Evolutionary conservation across 92 coral and sea anemone genomes (phyloP), one percentile per base, ranked within the genome.

Genomic region (Heteractis magnifica): DNA sequence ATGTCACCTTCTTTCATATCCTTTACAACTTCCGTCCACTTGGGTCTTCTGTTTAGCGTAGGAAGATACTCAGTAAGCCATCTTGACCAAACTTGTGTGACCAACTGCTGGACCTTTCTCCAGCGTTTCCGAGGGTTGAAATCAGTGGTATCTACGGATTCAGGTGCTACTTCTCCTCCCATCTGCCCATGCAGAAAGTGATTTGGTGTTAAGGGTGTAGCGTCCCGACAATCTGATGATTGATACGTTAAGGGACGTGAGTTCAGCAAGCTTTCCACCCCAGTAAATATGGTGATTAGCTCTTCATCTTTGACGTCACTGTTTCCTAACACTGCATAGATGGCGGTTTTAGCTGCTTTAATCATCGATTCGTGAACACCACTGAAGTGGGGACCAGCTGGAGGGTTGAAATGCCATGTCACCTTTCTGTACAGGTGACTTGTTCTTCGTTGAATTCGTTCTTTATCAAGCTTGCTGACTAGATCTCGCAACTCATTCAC

Each of bases 211-310:
- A 86, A 74, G n/a, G 87, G 87, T 20, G 72, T 68, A 21, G 23
- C 85, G 71, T 89, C 82, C 60, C 73, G 52, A 9, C 74, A 77
- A 26, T 86, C 75, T 52, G 90, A 90, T 8, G 90, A 55, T 58
- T 82, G 90, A 56, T 90, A 86, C 6, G 90, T 90, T 65, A 86
- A 72, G 8, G 87, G 90, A 34, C 92, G 83, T 15, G 90, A 86
- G 64, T 89, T 89, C 18, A 86, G 75, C 82, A 86, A 55, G 59
- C 90, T 76, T 44, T 90, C 90, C 20, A 80, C 90, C 11, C 92
- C 92, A 12, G 89, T 84, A 77, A 83, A 86, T 18, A 56, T 77
- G 15, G 92, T 86, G 41, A 86, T 84, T 52, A 88, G 51, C 77
- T 88, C 85, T 56, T 88, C 86, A 20, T 84, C 88, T 9, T 48